Evolutionary conservation across 2,888 invertebrate genomes (phyloP), one percentile per base, ranked within the genome.

Genomic region (Apodemia duryi): DNA sequence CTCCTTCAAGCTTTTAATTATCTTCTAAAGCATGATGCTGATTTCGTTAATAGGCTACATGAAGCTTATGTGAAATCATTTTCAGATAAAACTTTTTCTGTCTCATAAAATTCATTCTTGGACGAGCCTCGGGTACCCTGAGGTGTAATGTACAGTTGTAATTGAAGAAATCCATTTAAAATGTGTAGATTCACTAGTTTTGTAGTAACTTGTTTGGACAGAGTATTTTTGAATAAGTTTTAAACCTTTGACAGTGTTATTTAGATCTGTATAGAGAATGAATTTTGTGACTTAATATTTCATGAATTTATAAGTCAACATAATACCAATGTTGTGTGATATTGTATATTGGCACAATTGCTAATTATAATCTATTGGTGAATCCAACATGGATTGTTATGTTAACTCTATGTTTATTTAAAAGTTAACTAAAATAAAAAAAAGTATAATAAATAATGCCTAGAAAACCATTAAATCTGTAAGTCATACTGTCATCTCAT

Each of bases 51-150:
- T 79, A 97, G 96, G 85, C 92, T 98, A 70, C 98, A 98, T 81
- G 97, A 98, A 88, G 98, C 97, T 65, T 98, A 98, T 82, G 95
- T 98, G 28, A 96, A 97, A 87, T 96, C 96, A 46, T 95, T 96
- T 78, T 93, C 95, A 79, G 95, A 96, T 79, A 91, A 91, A 78
- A 80, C 89, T 66, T 91, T 86, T 75, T 91, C 91, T 67, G 91
- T 91, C 74, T 91, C 91, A 81, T 91, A 91, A 88, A 81, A 77
- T 79, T 49, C 74, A 77, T 80, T 80, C 68, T 80, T 77, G 28
- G 75, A 78, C 72, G 68, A 73, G 78, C 75, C 74, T 71, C 83
- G 81, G 78, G 77, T 75, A 72, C 80, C 74, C 74, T 79, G 80
- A 77, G 82, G 75, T 73, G 75, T 77, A 74, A 80, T 91, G 91